Percentiles rank a stretch among this genome's conserved stretches.
Conservation (phyloP, 2,113 vertebrate species). For the Taxidea taxus region DNA sequence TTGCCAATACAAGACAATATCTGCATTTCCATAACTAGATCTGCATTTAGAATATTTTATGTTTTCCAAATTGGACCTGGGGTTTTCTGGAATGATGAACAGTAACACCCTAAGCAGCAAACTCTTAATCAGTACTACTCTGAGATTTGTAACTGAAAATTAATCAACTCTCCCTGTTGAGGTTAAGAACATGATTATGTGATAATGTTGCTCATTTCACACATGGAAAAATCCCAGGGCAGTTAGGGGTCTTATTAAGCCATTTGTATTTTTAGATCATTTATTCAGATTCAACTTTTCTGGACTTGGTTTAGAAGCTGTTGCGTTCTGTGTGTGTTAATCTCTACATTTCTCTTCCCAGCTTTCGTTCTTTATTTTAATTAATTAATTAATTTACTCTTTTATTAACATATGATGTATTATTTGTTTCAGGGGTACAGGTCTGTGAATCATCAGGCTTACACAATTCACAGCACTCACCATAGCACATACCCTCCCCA, state of each 20-base stretch:
- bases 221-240: neutral
- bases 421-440: too few relatives aligned
- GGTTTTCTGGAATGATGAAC: constrained; percentile 28
- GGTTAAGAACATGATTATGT: constrained; percentile 39
- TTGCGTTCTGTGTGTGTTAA: neutral
- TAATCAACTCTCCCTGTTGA: neutral
- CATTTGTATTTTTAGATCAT: constrained; percentile 24
- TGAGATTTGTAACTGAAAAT: constrained; percentile 51
- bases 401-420: too few relatives aligned
- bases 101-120: neutral
- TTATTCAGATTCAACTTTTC: constrained; percentile 5
- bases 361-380: neutral
- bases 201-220: constrained; percentile 23
- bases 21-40: neutral
- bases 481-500: too few relatives aligned
- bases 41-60: neutral
- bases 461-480: too few relatives aligned
- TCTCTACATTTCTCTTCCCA: neutral
- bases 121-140: constrained; percentile 3
- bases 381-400: too few relatives aligned
- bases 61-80: constrained; percentile 26
- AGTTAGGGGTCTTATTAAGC: neutral
- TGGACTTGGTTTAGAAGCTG: neutral
- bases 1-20: constrained; percentile 46
- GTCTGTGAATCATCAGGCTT: too few relatives aligned